Evolutionary conservation across 1,140 invertebrate genomes (phyloP), one percentile per base, ranked within the genome.

Genomic region (Camponotus floridanus): DNA sequence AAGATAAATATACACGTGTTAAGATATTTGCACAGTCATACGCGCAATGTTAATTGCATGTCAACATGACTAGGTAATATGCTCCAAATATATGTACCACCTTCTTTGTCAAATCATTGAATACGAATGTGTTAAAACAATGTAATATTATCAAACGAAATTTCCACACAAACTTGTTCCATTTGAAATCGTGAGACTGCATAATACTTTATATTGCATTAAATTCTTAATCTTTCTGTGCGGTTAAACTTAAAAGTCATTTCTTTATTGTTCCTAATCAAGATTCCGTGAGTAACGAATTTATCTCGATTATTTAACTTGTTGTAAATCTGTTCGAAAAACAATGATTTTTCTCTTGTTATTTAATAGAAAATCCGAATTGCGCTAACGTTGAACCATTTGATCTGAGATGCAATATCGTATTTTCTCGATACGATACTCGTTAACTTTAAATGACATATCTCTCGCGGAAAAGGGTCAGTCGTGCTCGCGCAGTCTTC

Each of bases 371-470:
- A 21, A 55, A 80, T 65, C n/a, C 59, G 8, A 42, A 61, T 76
- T n/a, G n/a, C 8, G 18, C n/a, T 70, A 11, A 80, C 26, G 11
- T 57, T 68, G 31, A 15, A 80, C 57, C 13, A 11, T 18, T 57
- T 7, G 31, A 42, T 1, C 15, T 33, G 21, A 42, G 21, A 70
- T 15, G 8, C 8, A 13, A 26, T 51, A 51, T 51, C 48, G 70
- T 39, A 55, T 68, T 26, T 42, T 70, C 3, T 70, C 36, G 33
- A 79, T 79, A 79, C 31, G 13, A 55, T 79, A 55, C 33, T 79
- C 45, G 65, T 79, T 79, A 68, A 79, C 21, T 79, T 79, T 36
- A 39, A n/a, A 78, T 55, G 62, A 67, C 33, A 79, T 11, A 67
- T 55, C n/a, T 55, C n/a, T 67, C 45, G 21, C 11, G 9, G 26